phyloP scores from a whole-genome alignment of 2,888 invertebrate genomes.

The Spodoptera picta region DNA sequence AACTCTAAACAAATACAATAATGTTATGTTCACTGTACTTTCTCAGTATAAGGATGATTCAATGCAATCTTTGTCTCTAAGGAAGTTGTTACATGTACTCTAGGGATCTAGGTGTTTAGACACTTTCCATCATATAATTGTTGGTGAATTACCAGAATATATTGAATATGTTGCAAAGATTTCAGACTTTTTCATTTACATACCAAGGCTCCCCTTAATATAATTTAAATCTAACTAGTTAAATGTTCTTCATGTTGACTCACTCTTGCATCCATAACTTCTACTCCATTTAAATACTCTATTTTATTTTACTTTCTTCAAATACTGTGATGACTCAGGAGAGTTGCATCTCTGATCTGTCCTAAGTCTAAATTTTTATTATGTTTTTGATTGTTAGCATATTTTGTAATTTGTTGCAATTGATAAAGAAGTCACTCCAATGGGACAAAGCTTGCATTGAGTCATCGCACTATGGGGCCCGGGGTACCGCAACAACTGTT shows the following conservation, averaged over 20 bases:
- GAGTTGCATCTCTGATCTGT: conserved; percentile 70
- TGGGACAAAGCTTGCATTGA: conserved; percentile 88
- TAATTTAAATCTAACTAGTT: conserved; percentile 60
- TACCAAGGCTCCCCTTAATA: conserved; percentile 69
- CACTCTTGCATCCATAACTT: conserved; percentile 78
- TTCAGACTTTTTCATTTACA: conserved; percentile 82
- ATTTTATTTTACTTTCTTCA: conserved; percentile 68
- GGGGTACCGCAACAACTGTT: conserved; percentile 67
- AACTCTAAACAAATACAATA: conserved; percentile 76
- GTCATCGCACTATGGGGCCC: conserved; percentile 88
- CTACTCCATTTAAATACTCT: conserved; percentile 64
- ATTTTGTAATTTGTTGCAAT: conserved; percentile 55
- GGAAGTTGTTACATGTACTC: conserved; percentile 72
- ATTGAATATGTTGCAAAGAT: conserved; percentile 85
- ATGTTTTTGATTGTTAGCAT: conserved; percentile 60
- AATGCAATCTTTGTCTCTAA: conserved; percentile 87
- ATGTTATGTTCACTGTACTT: conserved; percentile 81
- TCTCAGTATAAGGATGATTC: conserved; percentile 83
- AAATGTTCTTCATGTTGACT: conserved; percentile 73
- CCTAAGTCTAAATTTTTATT: conserved; percentile 65
- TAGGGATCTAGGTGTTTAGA: conserved; percentile 76
- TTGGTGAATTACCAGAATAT: conserved; percentile 85
- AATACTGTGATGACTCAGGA: conserved; percentile 88
- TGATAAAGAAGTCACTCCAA: conserved; percentile 68
- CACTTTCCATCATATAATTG: conserved; percentile 72